Evolutionary conservation across 2,113 vertebrate genomes (phyloP), one percentile per base, ranked within the genome.

Genomic region (Passer domesticus): DNA sequence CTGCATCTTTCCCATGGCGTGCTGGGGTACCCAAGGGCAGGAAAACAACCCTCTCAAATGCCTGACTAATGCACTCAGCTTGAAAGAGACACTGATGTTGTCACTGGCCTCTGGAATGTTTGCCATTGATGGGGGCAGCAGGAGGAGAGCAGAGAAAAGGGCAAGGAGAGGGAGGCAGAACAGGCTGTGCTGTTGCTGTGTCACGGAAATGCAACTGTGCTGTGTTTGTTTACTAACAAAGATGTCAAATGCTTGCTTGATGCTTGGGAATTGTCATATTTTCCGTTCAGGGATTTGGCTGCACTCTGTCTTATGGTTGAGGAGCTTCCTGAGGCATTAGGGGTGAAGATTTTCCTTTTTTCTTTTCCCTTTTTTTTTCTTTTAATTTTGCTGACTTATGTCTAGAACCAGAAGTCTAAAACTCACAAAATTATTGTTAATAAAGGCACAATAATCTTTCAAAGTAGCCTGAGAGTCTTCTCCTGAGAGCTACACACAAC

Each of bases 191-290:
- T 25, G 7, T 7, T 83, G 31, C 69, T 90, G 67, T 77, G 93
- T 89, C 93, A 90, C 74, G 59, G 69, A 83, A 95, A 83, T 44
- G 58, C 52, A 87, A 82, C 69, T 6, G 39, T 1, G 21, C 35
- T 17, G 10, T 28, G 44, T 94, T 95, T 94, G 67, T 96, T 97
- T 96, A 74, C 96, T 96, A 95, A 96, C 77, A 96, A 58, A 94
- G 67, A 89, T 90, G 75, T 86, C 93, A 96, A 72, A 62, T 17
- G 81, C 81, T 66, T 88, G 66, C 79, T 83, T 39, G 60, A 56
- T 47, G 72, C 79, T 81, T 87, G 46, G 24, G 60, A 84, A 90
- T 93, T 90, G 85, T 83, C 86, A 82, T 56, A 62, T 58, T 83
- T 58, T 83, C 62, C 6, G 4, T 69, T 77, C 58, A 68, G 56